Evolutionary conservation across 1,140 invertebrate species (phyloP).

Genomic region (Pectinophora gossypiella): DNA sequence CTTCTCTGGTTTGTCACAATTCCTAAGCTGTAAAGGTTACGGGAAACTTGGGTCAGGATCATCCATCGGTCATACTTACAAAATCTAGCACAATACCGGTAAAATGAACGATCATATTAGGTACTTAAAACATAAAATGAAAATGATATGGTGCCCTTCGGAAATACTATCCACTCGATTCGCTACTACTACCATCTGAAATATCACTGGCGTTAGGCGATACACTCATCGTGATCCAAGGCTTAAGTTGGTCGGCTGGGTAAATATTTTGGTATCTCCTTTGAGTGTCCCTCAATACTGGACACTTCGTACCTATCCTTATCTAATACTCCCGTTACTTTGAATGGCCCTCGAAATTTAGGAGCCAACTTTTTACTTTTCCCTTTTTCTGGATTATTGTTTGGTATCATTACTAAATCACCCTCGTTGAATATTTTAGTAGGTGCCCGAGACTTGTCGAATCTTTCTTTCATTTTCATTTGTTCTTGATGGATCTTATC

Average conservation of each 20-base stretch:
- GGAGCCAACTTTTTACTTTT: constrained; percentile 7
- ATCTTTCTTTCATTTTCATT: neutral
- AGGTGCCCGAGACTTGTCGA: neutral
- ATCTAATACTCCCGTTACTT: constrained; percentile 3
- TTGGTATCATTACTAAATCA: constrained; percentile 10
- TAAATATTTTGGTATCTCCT: constrained; percentile 9
- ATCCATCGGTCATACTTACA: no score
- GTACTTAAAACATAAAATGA: no score
- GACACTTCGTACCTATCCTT: constrained; percentile 9
- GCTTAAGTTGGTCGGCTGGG: constrained; percentile 3
- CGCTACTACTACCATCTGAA: neutral
- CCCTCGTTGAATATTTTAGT: neutral
- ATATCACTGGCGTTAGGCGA: neutral
- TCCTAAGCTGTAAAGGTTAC: no score
- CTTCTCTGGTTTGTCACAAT: no score
- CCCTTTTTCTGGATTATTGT: constrained; percentile 6
- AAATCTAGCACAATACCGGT: no score
- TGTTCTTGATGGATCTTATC: constrained; percentile 2
- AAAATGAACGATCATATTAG: no score
- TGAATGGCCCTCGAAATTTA: constrained; percentile 3
- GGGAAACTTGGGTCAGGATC: no score
- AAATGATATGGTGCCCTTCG: no score
- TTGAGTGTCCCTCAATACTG: constrained; percentile 6
- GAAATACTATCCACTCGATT: neutral
- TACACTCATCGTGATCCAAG: neutral